Conservation (phyloP, 2,113 vertebrate genomes). For the Microtus montanus region DNA sequence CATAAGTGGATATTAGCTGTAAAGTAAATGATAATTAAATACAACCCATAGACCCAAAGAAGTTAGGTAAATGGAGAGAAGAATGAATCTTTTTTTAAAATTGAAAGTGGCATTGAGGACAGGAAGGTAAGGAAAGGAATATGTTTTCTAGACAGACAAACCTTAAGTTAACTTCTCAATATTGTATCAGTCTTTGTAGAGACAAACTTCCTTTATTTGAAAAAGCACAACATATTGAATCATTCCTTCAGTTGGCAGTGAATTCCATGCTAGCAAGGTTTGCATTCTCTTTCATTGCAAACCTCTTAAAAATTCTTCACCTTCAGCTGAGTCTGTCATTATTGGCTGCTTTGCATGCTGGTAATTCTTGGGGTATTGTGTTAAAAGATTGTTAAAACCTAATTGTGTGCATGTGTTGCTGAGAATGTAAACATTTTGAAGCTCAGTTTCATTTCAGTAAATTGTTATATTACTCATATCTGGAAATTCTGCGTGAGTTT, state of each 20-base stretch:
- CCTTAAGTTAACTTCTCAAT: not conserved
- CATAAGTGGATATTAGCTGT: not conserved
- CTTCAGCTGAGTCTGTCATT: slow-evolving; percentile 15
- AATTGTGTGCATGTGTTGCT: slow-evolving; percentile 23
- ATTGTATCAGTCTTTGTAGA: not conserved
- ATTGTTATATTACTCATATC: slow-evolving; percentile 53
- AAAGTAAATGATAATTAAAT: not conserved
- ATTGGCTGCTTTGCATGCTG: not conserved
- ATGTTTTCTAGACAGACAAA: not conserved
- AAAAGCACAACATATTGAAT: not conserved
- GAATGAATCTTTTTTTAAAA: not conserved
- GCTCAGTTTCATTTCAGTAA: slow-evolving; percentile 56
- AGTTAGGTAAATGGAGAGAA: not conserved
- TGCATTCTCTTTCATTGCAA: not conserved
- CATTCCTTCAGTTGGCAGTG: not conserved
- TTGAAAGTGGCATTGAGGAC: not conserved
- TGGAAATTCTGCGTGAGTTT: slow-evolving; percentile 61
- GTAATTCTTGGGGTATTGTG: slow-evolving; percentile 22
- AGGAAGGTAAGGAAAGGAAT: not conserved
- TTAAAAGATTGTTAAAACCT: not conserved
- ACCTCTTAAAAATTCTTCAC: not conserved
- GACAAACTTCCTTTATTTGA: not conserved
- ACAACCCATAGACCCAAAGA: not conserved
- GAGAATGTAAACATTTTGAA: slow-evolving; percentile 23
- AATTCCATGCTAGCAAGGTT: not conserved